Base-by-base conservation (phyloP, 37 sponge, comb jelly and placozoan genomes). In the Chondrilla cf. caribensis region DNA sequence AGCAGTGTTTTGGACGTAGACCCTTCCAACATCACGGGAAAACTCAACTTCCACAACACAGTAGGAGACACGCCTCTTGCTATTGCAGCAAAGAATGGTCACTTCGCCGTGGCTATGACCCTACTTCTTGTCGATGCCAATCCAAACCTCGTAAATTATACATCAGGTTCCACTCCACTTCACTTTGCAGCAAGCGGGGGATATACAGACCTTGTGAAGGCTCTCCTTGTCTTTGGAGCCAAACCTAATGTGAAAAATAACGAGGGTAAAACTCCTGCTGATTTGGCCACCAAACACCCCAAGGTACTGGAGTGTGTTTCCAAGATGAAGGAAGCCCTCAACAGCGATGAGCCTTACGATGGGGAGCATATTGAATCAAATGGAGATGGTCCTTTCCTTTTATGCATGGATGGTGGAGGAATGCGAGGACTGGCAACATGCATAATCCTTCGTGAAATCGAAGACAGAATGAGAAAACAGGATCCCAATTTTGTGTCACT, bases 351-450 rank as follows among this genome's bases (percentile, higher is more conserved):
- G 7, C 6, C 25, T n/a, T 62, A 28, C 29, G 22, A 62, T 19
- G 64, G 7, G 15, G 64, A 62, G 64, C 25, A 7, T n/a, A 6
- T 6, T 62, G 64, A 62, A 19, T 5, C 18, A 28, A 62, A 28
- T 6, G 25, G 64, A 29, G 64, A 62, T 29, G 64, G 22, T 19
- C 29, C 25, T 28, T 62, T n/a, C 22, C 25, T 62, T 62, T n/a
- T 62, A 15, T n/a, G 29, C 29, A n/a, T 62, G 64, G 64, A 62
- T 28, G 64, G 64, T 62, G 64, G 64, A 28, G 64, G 64, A 7
- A 28, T 28, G 6, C 25, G 64, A n/a, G 64, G 64, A 19, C 64
- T 62, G 5, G 29, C 29, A 19, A 28, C 25, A 6, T n/a, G 29
- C 15, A 29, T 62, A 6, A 62, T 62, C 15, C 29, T 62, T 29